Evolutionary conservation across 2,797 vertebrate species (phyloP).

Genomic region (Hyperoplus immaculatus): DNA sequence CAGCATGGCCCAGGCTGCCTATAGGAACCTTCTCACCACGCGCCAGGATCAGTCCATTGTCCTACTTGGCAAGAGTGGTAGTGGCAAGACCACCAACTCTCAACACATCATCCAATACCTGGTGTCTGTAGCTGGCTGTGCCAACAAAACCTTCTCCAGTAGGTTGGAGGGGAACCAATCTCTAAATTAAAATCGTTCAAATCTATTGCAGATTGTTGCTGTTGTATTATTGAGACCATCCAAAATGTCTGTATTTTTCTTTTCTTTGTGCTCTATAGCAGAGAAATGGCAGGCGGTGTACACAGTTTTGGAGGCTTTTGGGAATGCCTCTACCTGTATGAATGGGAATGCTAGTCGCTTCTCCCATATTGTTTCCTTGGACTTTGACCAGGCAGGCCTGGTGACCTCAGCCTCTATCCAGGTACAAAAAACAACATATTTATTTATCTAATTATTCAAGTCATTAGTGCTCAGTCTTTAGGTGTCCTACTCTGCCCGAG

Average conservation of each 20-base stretch:
- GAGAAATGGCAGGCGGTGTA: constrained; percentile 98
- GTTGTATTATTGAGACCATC: not conserved
- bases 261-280: constrained; percentile 74
- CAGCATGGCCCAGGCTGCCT: constrained; percentile 93
- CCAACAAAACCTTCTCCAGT: constrained; percentile 94
- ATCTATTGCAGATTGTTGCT: not conserved
- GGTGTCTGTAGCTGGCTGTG: constrained; percentile 90
- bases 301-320: constrained; percentile 95
- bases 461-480: not conserved
- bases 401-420: constrained; percentile 96
- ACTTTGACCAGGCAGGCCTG: constrained; percentile 97
- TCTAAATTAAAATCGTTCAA: not conserved
- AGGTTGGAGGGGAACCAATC: constrained; percentile 56
- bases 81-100: constrained; percentile 96
- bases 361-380: constrained; percentile 96
- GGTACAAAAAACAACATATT: constrained; percentile 79
- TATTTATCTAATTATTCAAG: constrained; percentile 5
- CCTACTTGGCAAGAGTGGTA: constrained; percentile 93
- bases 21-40: constrained; percentile 94
- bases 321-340: constrained; percentile 92
- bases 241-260: not conserved
- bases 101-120: constrained; percentile 97
- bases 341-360: constrained; percentile 95
- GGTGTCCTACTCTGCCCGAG: not conserved
- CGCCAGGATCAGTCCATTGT: constrained; percentile 96